A percentile compares a stretch with the other conserved stretches of the same genome.
Conservation (phyloP, 2,888 invertebrate species). For the Rhagonycha fulva region DNA sequence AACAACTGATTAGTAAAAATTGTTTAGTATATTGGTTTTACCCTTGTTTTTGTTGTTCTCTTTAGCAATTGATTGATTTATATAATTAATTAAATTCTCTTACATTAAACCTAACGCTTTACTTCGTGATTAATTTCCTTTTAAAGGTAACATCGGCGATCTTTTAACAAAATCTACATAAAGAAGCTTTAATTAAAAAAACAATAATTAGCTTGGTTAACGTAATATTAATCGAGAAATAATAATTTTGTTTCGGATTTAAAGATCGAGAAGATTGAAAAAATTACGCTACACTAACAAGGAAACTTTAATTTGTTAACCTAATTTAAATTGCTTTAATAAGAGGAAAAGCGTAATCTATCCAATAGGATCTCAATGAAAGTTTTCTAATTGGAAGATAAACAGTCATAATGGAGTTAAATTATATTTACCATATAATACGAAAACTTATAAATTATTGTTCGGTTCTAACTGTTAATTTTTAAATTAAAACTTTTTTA, state of each 20-base stretch:
- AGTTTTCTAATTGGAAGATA: neutral
- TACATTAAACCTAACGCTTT: slow-evolving; percentile 16
- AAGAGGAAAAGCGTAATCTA: neutral
- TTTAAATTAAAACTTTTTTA: neutral
- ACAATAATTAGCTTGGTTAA: neutral
- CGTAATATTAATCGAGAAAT: neutral
- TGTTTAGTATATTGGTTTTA: slow-evolving; percentile 37
- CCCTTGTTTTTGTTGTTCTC: slow-evolving; percentile 39
- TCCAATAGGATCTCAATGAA: neutral
- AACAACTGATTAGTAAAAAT: slow-evolving; percentile 47
- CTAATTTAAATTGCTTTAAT: neutral
- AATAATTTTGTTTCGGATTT: neutral
- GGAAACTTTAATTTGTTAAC: neutral
- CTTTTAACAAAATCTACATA: neutral
- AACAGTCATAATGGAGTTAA: neutral
- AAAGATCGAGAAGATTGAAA: neutral
- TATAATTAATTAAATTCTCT: slow-evolving; percentile 36
- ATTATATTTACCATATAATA: neutral
- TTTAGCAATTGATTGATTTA: slow-evolving; percentile 33
- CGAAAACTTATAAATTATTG: neutral
- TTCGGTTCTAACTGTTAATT: neutral
- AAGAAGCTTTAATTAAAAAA: neutral
- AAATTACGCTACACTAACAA: neutral
- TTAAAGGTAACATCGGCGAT: neutral
- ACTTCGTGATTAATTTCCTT: slow-evolving; percentile 8